Base-by-base conservation (phyloP, 2,888 invertebrate genomes). In the Phlogophora meticulosa region DNA sequence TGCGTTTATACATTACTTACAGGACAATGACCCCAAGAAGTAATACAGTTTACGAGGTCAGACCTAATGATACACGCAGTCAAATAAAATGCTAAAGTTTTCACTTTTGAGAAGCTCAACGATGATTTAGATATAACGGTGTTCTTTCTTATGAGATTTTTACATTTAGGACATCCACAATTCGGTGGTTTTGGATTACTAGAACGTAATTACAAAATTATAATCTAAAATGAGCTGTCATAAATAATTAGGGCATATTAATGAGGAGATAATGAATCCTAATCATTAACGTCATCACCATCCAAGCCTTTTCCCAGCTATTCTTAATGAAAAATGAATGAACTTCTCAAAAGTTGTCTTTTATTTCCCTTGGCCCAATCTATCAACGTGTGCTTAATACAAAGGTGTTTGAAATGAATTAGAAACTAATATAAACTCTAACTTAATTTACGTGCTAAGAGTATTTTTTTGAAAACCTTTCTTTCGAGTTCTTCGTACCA, bases 381-480 rank as follows among this genome's bases (percentile, higher is more conserved):
- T 68, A 59, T 13, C 22, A 56, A 74, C 69, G 63, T 24, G n/a
- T 24, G 52, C 72, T 59, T 70, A 74, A 79, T 65, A 73, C 58
- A 63, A 72, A 57, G 60, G 69, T 55, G 69, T 72, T 66, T 65
- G 61, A 76, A 78, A 67, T 58, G 20, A 58, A 67, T 62, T 62
- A 55, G 20, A 73, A 76, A 55, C 60, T 66, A 72, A 64, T 67
- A 49, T 74, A 65, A 78, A 49, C 20, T 69, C 75, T 81, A 83
- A 72, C 69, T 74, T 76, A 77, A 62, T 60, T 78, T 74, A 84
- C 75, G 76, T 76, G 67, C 77, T 87, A 85, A 80, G 91, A 90
- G 90, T 90, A 90, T 90, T 90, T 79, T 72, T 74, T 78, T 64
- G n/a, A 63, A 83, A 75, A 67, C 74, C 71, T 70, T 76, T 59